Evolutionary conservation across 2,888 invertebrate species (phyloP), one percentile per base, ranked within the genome.

Genomic region (Clepsis dumicolana): DNA sequence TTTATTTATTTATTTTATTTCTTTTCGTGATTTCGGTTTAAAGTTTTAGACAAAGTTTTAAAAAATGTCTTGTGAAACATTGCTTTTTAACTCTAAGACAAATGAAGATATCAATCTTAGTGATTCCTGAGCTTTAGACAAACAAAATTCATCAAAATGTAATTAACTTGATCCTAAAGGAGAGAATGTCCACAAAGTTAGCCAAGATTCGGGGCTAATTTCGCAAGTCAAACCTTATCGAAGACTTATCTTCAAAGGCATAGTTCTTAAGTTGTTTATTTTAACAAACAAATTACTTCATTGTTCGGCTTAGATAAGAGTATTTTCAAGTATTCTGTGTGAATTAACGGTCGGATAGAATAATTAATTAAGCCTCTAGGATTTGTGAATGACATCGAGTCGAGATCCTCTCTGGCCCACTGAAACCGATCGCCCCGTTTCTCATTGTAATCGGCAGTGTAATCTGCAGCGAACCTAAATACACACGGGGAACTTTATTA

Each of bases 401-500:
- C 27, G 25, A 53, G 25, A 14, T 53, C 38, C 35, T 44, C 25
- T 29, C 18, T 12, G 53, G 27, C 18, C 27, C 14, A 2, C 18
- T 18, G 32, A 62, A 25, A 8, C 38, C 25, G 48, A 21, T 50
- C 32, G 50, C 21, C 16, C 25, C 8, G 24, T 54, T 2, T 32
- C 27, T 59, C 52, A 64, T 41, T 53, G 53, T 32, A 60, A 64
- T 65, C 16, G 12, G 21, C 54, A 66, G 59, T 56, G 60, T 63
- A 65, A 70, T 69, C 50, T 41, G 54, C 57, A 63, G 21, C 44
- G 29, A 63, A 32, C 65, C 61, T 64, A 65, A 75, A 74, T 80
- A 68, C 66, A 81, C 78, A 80, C 74, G 74, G 76, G 77, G 77
- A 80, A 74, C 75, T 78, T 76, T 79, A 79, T 79, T 72, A 74